Evolutionary conservation across 2,888 invertebrate species (phyloP).

Genomic region (Leucophenga montana): DNA sequence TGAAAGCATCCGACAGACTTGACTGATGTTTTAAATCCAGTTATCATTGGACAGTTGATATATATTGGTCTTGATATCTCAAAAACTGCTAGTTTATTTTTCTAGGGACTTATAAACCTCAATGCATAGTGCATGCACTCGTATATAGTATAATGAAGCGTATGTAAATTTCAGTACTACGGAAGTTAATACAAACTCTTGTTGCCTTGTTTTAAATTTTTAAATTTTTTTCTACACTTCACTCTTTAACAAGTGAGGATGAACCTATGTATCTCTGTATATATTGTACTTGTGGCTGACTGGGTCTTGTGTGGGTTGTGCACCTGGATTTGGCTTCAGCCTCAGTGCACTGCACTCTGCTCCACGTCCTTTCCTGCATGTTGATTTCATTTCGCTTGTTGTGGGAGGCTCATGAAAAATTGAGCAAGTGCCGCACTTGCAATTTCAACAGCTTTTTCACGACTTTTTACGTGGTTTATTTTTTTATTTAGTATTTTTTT

Average conservation of each 20-base stretch:
- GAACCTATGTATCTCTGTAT: too few relatives aligned
- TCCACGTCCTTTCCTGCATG: too few relatives aligned
- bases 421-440: constrained; percentile 63
- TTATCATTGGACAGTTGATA: too few relatives aligned
- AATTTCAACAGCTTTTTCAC: constrained; percentile 58
- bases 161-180: too few relatives aligned
- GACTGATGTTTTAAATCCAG: too few relatives aligned
- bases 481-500: not conserved
- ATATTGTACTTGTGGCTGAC: not conserved
- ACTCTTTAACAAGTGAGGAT: not conserved
- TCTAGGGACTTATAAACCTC: too few relatives aligned
- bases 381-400: constrained; percentile 30
- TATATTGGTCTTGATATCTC: too few relatives aligned
- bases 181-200: not conserved
- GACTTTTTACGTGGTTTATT: not conserved
- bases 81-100: too few relatives aligned
- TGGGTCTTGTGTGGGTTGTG: constrained; percentile 1
- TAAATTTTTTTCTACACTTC: not conserved
- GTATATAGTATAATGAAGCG: too few relatives aligned
- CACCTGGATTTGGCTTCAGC: not conserved
- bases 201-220: not conserved
- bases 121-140: too few relatives aligned
- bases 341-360: too few relatives aligned
- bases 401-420: constrained; percentile 64
- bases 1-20: too few relatives aligned